Evolutionary conservation across 2,797 vertebrate species (phyloP).

Genomic region (Trematomus bernacchii): DNA sequence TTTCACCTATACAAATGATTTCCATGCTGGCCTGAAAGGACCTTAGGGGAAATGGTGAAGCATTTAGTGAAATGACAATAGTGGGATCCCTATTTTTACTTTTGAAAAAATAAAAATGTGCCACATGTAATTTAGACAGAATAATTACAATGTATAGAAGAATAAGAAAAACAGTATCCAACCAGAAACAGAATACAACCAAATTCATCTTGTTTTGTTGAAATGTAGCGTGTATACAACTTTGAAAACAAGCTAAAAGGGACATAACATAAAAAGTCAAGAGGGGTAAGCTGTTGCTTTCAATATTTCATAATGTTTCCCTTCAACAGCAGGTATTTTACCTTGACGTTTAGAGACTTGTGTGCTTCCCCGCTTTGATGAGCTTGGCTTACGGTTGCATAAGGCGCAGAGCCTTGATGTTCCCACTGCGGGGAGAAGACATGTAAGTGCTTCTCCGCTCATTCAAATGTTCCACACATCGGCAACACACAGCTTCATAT

Average conservation of each 20-base stretch:
- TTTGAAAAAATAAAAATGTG: background rate
- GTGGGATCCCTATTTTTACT: no score
- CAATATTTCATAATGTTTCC: background rate
- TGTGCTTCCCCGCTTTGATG: conserved; percentile 46
- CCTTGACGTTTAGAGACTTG: conserved; percentile 29
- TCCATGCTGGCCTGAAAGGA: no score
- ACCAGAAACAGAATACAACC: background rate
- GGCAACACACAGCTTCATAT: conserved; percentile 10
- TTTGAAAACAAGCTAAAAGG: background rate
- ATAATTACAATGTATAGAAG: background rate
- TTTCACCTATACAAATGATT: no score
- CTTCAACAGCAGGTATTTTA: conserved; percentile 27
- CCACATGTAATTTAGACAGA: background rate
- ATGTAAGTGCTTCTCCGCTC: conserved; percentile 8
- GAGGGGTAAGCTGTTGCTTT: background rate
- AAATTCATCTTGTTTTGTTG: background rate
- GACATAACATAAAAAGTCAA: background rate
- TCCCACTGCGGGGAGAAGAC: conserved; percentile 23
- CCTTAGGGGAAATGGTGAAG: no score
- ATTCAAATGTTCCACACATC: conserved; percentile 14
- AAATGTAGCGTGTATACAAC: background rate
- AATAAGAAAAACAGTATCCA: background rate
- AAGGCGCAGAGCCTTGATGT: conserved; percentile 32
- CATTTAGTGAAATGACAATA: no score
- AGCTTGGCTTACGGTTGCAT: conserved; percentile 33